phyloP scores from a whole-genome alignment of 2,797 vertebrate genomes.

The Luscinia megarhynchos region DNA sequence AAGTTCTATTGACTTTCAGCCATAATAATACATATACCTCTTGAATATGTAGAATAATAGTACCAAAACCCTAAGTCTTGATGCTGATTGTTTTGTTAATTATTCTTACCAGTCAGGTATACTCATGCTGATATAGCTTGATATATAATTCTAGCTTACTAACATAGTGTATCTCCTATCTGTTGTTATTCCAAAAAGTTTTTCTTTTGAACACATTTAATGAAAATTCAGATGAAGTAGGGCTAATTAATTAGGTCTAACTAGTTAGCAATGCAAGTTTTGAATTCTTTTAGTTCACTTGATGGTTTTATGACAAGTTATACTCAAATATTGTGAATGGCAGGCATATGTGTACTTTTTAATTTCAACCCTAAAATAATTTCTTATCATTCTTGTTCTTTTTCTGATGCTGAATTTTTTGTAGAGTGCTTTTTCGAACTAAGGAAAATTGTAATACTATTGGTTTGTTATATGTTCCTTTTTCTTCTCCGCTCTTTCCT shows the following conservation, averaged over 20 bases:
- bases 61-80: not conserved
- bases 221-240: not conserved
- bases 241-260: not conserved
- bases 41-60: not conserved
- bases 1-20: not conserved
- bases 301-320: not conserved
- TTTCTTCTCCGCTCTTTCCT: not conserved
- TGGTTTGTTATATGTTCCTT: not conserved
- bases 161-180: not conserved
- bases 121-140: not conserved
- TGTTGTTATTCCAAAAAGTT: rapidly evolving
- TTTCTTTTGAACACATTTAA: not conserved
- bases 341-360: not conserved
- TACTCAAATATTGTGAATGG: not conserved
- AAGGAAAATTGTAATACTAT: not conserved
- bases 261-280: not conserved
- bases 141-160: not conserved
- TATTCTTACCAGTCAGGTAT: not conserved
- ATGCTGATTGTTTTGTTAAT: not conserved
- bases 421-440: not conserved
- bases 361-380: not conserved
- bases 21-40: not conserved
- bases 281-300: not conserved
- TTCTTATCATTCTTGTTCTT: not conserved
- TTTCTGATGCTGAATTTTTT: not conserved